Base-by-base conservation (phyloP, 2,888 invertebrate species). In the Harpalus rubripes region DNA sequence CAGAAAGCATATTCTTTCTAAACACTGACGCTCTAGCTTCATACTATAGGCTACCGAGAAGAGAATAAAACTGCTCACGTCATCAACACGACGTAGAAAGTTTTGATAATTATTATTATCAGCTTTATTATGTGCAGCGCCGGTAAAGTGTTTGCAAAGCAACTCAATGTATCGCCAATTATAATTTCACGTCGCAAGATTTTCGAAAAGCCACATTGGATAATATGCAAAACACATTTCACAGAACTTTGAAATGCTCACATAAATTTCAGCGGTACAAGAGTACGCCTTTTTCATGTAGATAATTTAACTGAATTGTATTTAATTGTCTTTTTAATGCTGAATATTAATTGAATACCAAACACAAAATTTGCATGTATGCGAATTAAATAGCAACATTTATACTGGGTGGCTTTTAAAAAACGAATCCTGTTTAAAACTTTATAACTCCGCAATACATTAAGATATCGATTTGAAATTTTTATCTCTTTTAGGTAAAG, bases 11-110 rank as follows among this genome's bases (percentile, higher is more conserved):
- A 68, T 32, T 32, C 7, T 44, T 41, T 44, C 72, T 74, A 74
- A 74, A 74, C 72, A 74, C 72, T 41, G 44, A 74, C 72, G 44
- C 72, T 15, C 15, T 74, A 74, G 72, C 44, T 41, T 41, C 39
- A 68, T 68, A 39, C 72, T 72, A 72, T 72, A 15, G 16, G 18
- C 72, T 74, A 74, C 10, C 16, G 18, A 52, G 18, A 74, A 6
- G 72, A 68, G 15, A 68, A 15, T 63, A 63, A 26, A 63, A 63
- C 18, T 63, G 26, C 26, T 12, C 22, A 63, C 26, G 26, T 63
- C 18, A 63, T 39, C 32, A n/a, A 15, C 68, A 44, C 52, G 44
- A 74, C 16, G 72, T 68, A 68, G 68, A 74, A 44, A 15, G 52
- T 10, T 18, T 16, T 41, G 41, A 15, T 68, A 68, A 68, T 63